These are phyloP conservation scores for Idaea aversata DNA, from an alignment of 2,888 invertebrate species.

Conservation along the genomic window DNA sequence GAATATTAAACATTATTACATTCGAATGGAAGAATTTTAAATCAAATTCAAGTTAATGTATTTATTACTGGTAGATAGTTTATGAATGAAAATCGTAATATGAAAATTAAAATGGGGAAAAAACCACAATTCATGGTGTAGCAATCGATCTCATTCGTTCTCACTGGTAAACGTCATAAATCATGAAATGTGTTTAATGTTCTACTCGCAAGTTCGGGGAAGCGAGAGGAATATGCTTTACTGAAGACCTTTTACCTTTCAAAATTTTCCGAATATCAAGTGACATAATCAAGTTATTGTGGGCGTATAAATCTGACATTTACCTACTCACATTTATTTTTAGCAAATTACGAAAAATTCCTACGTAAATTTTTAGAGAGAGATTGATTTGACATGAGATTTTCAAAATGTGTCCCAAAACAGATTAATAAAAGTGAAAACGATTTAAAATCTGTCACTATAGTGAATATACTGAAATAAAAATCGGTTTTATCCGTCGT, in stretches of 20 bases:
- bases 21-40: no score
- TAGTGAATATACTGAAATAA: conserved; percentile 5
- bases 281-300: not conserved
- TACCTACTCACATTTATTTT: not conserved
- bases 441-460: not conserved
- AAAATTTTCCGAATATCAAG: not conserved
- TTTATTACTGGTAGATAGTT: not conserved
- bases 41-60: no score
- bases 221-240: not conserved
- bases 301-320: not conserved
- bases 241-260: not conserved
- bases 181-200: conserved; percentile 15
- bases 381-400: no score
- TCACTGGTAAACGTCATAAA: conserved; percentile 13
- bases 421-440: not conserved
- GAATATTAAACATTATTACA: no score
- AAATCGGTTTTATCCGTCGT: conserved; percentile 15
- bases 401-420: not conserved
- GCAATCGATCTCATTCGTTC: conserved; percentile 7
- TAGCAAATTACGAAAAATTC: not conserved
- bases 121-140: conserved; percentile 9
- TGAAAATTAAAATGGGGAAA: conserved; percentile 3
- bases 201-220: conserved; percentile 1
- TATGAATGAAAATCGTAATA: not conserved
- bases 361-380: not conserved